These are phyloP conservation scores for Bucco capensis DNA, from an alignment of 2,113 vertebrate genomes.

Conservation along the genomic window DNA sequence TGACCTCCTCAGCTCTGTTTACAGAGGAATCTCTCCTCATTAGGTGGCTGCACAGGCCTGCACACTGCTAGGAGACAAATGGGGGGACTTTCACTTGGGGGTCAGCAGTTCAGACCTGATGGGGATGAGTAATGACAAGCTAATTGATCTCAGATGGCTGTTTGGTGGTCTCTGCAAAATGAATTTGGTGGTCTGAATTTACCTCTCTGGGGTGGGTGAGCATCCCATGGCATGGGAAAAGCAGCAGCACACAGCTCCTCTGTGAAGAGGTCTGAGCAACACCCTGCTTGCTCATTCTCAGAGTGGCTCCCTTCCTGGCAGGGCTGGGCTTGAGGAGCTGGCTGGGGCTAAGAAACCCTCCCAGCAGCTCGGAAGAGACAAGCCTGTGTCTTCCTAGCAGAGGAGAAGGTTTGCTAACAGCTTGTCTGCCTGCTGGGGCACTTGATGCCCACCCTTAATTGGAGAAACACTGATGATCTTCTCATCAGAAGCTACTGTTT, in stretches of 20 bases:
- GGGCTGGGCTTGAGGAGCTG: background rate
- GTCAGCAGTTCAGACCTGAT: slow-evolving; percentile 46
- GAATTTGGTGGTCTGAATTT: slow-evolving; percentile 34
- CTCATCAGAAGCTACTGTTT: slow-evolving; percentile 35
- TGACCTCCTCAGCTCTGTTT: background rate
- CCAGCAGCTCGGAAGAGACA: background rate
- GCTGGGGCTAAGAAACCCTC: background rate
- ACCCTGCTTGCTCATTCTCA: background rate
- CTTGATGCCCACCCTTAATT: background rate
- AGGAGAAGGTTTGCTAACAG: background rate
- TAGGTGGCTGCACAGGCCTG: background rate
- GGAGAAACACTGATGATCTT: background rate
- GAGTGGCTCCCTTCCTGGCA: background rate
- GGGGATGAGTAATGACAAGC: slow-evolving; percentile 48
- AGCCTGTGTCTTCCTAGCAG: background rate
- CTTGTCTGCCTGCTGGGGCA: background rate
- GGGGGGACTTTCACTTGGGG: background rate
- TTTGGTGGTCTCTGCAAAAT: slow-evolving; percentile 43
- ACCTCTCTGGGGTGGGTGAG: background rate
- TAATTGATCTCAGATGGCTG: slow-evolving; percentile 47
- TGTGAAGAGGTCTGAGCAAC: background rate
- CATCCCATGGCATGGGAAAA: background rate
- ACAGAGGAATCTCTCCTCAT: background rate
- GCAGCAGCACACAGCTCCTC: fast-evolving
- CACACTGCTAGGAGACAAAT: slow-evolving; percentile 6